Conservation (phyloP, 2,888 invertebrate species). For the Drosophila melanocephala region DNA sequence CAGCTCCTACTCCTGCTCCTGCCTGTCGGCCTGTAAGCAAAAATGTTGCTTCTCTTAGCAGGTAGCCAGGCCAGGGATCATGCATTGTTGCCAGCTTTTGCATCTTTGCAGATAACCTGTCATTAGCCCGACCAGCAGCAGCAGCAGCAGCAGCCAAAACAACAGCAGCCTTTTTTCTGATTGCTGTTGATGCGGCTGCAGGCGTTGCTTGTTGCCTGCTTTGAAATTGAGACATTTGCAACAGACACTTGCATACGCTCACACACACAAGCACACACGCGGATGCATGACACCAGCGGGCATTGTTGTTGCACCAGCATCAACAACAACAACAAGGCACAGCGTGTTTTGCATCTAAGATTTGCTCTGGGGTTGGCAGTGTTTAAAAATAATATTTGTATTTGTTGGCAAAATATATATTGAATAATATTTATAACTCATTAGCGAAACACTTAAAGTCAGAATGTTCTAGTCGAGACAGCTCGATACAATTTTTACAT, state of each 20-base stretch:
- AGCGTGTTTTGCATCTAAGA: constrained; percentile 9
- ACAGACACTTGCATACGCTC: constrained; percentile 24
- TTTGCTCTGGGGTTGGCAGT: not conserved
- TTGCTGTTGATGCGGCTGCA: constrained; percentile 42
- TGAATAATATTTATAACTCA: not conserved
- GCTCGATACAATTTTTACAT: not conserved
- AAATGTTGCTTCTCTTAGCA: constrained; percentile 64
- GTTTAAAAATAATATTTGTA: not conserved
- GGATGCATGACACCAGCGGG: constrained; percentile 23
- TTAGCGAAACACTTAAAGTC: not conserved
- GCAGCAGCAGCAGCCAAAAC: constrained; percentile 32
- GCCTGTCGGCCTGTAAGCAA: not conserved
- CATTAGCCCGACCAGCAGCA: constrained; percentile 63
- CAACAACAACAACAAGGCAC: not conserved
- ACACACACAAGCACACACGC: constrained; percentile 4
- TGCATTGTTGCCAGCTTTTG: constrained; percentile 71
- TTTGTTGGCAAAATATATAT: not conserved
- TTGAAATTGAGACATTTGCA: constrained; percentile 79
- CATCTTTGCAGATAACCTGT: constrained; percentile 79
- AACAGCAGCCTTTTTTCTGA: constrained; percentile 41
- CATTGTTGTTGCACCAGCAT: constrained; percentile 24
- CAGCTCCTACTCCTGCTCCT: constrained; percentile 23
- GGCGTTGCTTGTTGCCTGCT: constrained; percentile 51
- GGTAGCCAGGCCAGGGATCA: constrained; percentile 70
- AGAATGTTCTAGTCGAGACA: not conserved